Base-by-base conservation (phyloP, 2,888 invertebrate genomes). In the Tenthredo livida region DNA sequence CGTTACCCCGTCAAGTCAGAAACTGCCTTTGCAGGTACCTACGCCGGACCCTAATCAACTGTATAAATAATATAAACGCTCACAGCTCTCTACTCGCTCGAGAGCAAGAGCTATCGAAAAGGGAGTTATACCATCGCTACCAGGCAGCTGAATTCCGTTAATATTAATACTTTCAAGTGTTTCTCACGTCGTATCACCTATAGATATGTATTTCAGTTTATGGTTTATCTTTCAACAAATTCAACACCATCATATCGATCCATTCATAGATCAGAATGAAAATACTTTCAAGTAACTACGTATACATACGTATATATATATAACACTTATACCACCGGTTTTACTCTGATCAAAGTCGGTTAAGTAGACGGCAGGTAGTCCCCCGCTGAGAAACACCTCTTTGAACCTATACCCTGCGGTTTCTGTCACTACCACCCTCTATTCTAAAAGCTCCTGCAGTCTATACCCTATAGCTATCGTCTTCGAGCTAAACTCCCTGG, bases 331-430 rank as follows among this genome's bases (percentile, higher is more conserved):
- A 33, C 29, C 90, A 91, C 90, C 90, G 91, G 92, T 90, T 90
- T 89, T 89, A 89, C 90, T 88, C 92, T 92, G 92, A 93, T 93
- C 93, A 92, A 92, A 92, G 92, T 83, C 83, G 70, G 43, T 92
- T 93, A 92, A 93, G 92, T 93, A 93, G 92, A 92, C 91, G 89
- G 83, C 47, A 67, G 83, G 83, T 61, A 77, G 50, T 77, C 54
- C 90, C 88, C 88, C 85, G 86, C 85, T 87, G 87, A 86, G 87
- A 85, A 88, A 89, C 67, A 89, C 89, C 91, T 89, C 91, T 91
- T 91, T 91, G 90, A 90, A 89, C 89, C 89, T 89, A 89, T 25
- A 80, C 89, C 90, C 86, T 92, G 92, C 91, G 92, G 92, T 92
- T 92, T 92, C 89, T 88, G 90, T 90, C 89, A 88, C 89, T 87